Conservation (phyloP, 2,888 invertebrate genomes). For the Drosophila monieri region DNA sequence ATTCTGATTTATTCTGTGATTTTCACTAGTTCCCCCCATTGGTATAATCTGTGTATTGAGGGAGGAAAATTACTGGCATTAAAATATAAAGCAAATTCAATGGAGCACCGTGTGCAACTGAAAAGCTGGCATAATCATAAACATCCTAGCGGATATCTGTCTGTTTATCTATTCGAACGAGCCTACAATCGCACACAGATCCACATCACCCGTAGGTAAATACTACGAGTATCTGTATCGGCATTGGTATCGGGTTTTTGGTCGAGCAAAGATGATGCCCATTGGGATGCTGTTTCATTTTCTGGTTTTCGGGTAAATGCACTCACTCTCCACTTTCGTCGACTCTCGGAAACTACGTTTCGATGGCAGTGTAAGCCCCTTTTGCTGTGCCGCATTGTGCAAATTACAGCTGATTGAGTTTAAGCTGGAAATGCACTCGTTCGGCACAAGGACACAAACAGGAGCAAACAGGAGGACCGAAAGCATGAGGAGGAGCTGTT, state of each 20-base stretch:
- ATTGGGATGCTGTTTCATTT: slow-evolving; percentile 9
- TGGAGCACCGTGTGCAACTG: slow-evolving; percentile 13
- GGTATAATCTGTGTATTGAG: slow-evolving; percentile 5
- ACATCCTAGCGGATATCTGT: slow-evolving; percentile 25
- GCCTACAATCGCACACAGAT: slow-evolving; percentile 10
- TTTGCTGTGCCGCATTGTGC: slow-evolving; percentile 48
- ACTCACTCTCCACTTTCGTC: slow-evolving; percentile 22
- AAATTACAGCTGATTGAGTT: slow-evolving; percentile 72
- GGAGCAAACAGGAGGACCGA: slow-evolving; percentile 1
- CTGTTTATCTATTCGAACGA: slow-evolving; percentile 18
- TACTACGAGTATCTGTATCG: slow-evolving; percentile 21
- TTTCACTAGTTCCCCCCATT: slow-evolving; percentile 16
- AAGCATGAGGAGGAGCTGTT: neutral
- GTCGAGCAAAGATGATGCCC: slow-evolving; percentile 45
- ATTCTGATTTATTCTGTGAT: slow-evolving; percentile 22
- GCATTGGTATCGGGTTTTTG: neutral
- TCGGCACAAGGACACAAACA: slow-evolving; percentile 22
- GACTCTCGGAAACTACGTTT: slow-evolving; percentile 5
- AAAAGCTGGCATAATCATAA: slow-evolving; percentile 56
- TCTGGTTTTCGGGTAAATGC: slow-evolving; percentile 29
- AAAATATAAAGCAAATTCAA: slow-evolving; percentile 19
- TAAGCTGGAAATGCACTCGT: slow-evolving; percentile 52
- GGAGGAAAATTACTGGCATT: slow-evolving; percentile 24
- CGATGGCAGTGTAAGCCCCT: slow-evolving; percentile 43
- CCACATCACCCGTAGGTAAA: neutral